Base-by-base conservation (phyloP, 2,113 vertebrate genomes). In the Anoura caudifer region DNA sequence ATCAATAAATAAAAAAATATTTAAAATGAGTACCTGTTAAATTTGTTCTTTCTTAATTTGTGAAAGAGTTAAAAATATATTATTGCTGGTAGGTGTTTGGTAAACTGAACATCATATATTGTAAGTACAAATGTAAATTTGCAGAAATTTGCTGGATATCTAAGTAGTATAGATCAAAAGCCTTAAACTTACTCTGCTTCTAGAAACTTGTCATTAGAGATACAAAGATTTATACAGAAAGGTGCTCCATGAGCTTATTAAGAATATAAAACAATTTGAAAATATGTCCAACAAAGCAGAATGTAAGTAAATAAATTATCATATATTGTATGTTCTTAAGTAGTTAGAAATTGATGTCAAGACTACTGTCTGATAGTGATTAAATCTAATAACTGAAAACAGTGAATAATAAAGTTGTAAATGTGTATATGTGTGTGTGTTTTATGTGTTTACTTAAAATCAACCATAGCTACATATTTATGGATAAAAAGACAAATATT, bases 321-420 rank as follows among this genome's bases (percentile, higher is more conserved):
- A 73, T 63, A 10, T 95, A 43, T 79, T 17, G 91, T 95, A 36
- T 56, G 12, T 88, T 93, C 19, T 56, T 19, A 87, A 59, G 16
- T 67, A 69, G 65, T 59, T 89, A 33, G 10, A 91, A 95, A 70
- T 94, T 88, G 9, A 79, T 95, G 20, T 83, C 47, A 94, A 84
- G 67, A 87, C 76, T 91, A 38, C 52, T 45, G 4, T 86, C 38
- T 72, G 28, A 82, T 92, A 90, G 45, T 93, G 52, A 82, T 83
- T 61, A 73, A 82, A 92, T 94, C 7, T 86, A 77, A 87, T 82
- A 73, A 50, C 36, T 72, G 33, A 14, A 84, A 79, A 76, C 79
- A 83, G 19, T 90, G n/a, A 77, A 93, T 87, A 87, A 47, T 87
- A 56, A 47, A 7, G 2, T 69, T 93, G 52, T 52, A 91, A 87